Evolutionary conservation across 2,888 invertebrate species (phyloP), one percentile per base, ranked within the genome.

Genomic region (Eutolmus rufibarbis): DNA sequence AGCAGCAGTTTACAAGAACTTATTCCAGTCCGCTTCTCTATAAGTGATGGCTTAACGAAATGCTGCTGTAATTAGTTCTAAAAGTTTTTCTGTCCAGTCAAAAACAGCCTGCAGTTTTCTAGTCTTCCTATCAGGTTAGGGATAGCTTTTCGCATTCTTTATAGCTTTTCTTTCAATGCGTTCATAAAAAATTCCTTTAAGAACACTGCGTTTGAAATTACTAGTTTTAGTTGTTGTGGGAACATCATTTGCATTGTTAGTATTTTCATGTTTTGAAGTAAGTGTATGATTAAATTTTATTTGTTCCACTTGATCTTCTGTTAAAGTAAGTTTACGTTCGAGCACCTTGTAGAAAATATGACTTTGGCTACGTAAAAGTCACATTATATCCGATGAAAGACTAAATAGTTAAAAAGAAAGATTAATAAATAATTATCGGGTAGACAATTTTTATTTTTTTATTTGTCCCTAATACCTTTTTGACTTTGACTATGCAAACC

Each of bases 1-100:
- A 85, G 74, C 85, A 43, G 85, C 74, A 85, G 85, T 85, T 85
- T 74, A 85, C 85, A 85, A 85, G 74, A 85, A 85, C 85, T 85
- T 85, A 74, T 85, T 85, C 85, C 74, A 43, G 74, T 46, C 74
- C 23, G 85, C 14, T 85, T 37, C 85, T 85, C 74, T 46, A 34
- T 74, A 85, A 85, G 74, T 85, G 85, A 85, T 74, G 46, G 85
- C 85, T 74, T 74, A 85, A 85, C 85, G 66, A 85, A 85, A 74
- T 46, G 74, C 37, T 74, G 43, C 16, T 85, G 85, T 85, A 85
- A 85, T 85, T 85, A 85, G 85, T 85, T 85, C 74, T 85, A 37
- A 31, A 85, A 85, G 74, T 85, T 85, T 85, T 85, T 79, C 46
- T 79, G 79, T 14, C 28, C 79, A 31, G 79, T 28, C 40, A 28